These are phyloP conservation scores for Horisme vitalbata DNA, from an alignment of 2,888 invertebrate species.

Conservation along the genomic window DNA sequence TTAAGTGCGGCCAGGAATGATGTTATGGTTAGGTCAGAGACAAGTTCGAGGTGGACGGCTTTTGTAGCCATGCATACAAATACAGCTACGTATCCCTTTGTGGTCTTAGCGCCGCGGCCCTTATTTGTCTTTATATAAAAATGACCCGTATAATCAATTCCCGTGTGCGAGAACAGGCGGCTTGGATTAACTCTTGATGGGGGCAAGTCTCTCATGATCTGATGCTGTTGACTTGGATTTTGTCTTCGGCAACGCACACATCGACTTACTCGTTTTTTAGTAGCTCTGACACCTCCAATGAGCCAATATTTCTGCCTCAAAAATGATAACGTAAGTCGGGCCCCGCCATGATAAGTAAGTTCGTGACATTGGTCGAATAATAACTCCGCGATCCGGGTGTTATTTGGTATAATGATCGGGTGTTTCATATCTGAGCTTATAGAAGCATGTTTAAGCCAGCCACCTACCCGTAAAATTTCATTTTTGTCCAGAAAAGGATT, in stretches of 20 bases:
- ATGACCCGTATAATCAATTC: neutral
- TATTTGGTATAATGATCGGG: constrained; percentile 6
- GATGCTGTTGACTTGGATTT: neutral
- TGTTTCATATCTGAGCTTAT: constrained; percentile 2
- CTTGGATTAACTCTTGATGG: neutral
- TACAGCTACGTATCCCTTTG: constrained; percentile 8
- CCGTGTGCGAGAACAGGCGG: neutral
- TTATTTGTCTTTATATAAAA: neutral
- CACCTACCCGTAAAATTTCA: constrained; percentile 8
- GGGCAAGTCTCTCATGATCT: neutral
- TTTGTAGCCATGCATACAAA: constrained; percentile 25
- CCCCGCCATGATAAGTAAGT: constrained; percentile 9
- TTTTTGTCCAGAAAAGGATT: constrained; percentile 3
- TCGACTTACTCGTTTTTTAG: neutral
- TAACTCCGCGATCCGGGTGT: neutral
- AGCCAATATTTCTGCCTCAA: constrained; percentile 15
- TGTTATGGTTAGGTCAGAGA: constrained; percentile 21
- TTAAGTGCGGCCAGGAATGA: constrained; percentile 22
- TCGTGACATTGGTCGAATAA: constrained; percentile 5
- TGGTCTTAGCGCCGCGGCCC: neutral
- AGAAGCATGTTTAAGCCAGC: constrained; percentile 1
- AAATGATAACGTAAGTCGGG: constrained; percentile 12
- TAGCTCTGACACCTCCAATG: constrained; percentile 8
- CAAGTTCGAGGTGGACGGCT: constrained; percentile 26
- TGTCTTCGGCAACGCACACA: neutral